Percentiles rank a stretch among this genome's conserved stretches.
These are phyloP conservation scores for Scaptomyza parva DNA, from an alignment of 2,888 invertebrate genomes.

Conservation along the genomic window DNA sequence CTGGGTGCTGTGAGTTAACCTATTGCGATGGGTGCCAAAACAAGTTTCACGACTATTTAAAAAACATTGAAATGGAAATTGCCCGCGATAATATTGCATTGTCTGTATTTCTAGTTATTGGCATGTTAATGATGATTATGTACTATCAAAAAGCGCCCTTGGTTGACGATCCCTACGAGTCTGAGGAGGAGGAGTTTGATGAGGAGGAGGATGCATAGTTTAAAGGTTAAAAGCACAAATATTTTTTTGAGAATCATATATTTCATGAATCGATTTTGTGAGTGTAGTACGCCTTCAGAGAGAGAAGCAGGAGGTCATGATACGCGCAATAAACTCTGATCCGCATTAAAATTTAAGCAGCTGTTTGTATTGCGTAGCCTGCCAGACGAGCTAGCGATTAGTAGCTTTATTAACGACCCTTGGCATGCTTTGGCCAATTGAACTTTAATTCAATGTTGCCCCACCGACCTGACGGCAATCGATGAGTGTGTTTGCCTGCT, in stretches of 20 bases:
- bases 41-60: slow-evolving; percentile 23
- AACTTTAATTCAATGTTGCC: slow-evolving; percentile 63
- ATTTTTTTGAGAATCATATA: background rate
- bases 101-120: slow-evolving; percentile 24
- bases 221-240: background rate
- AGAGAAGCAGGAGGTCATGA: background rate
- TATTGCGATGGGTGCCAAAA: slow-evolving; percentile 45
- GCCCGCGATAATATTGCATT: slow-evolving; percentile 54
- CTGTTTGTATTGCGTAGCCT: slow-evolving; percentile 14
- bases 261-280: background rate
- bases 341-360: slow-evolving; percentile 20
- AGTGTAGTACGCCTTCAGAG: background rate
- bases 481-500: slow-evolving; percentile 17
- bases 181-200: slow-evolving; percentile 31
- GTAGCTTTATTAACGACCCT: slow-evolving; percentile 61
- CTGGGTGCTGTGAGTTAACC: slow-evolving; percentile 46
- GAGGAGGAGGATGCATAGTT: background rate
- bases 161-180: slow-evolving; percentile 21
- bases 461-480: background rate
- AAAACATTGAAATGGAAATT: slow-evolving; percentile 48
- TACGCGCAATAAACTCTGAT: slow-evolving; percentile 35
- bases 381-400: slow-evolving; percentile 39
- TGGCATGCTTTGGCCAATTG: slow-evolving; percentile 61
- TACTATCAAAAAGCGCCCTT: slow-evolving; percentile 9
- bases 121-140: slow-evolving; percentile 19